Evolutionary conservation across 64 coral and sea anemone genomes (phyloP), one percentile per base, ranked within the genome.

Genomic region (Orbicella faveolata): DNA sequence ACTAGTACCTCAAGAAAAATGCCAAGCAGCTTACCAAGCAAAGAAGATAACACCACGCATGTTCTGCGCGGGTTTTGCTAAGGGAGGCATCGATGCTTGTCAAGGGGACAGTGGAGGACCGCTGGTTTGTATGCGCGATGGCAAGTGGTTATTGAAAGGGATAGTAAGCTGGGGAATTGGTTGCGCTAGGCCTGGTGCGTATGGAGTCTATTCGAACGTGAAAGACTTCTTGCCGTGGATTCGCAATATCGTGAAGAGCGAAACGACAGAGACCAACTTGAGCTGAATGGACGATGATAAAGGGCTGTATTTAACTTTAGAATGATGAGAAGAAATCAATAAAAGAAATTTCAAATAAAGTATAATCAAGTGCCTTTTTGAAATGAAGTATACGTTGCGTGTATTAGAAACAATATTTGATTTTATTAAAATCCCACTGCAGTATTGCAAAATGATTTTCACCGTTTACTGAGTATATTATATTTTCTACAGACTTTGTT

Each of bases 91-190:
- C 30, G 91, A 93, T 74, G 91, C 91, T 61, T 93, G 91, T 80
- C 91, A 93, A 61, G 91, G 91, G 34, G 91, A 93, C 69, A 93
- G 91, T 23, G 91, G 91, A 21, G 91, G 91, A 41, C 91, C 91
- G 34, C 68, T 93, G 35, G 91, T 93, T 16, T 93, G 91, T 52
- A 86, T 80, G 64, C 82, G 75, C 36, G 69, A 70, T n/a, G 85
- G 66, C 69, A 75, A 55, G 36, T 93, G 91, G 91, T 61, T 88
- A 53, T 65, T 88, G n/a, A 93, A 93, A 83, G 91, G 91, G 3
- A 87, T 93, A 23, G 86, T 93, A 34, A 93, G 91, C 53, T 93
- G 91, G 91, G 91, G 91, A 70, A 53, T 93, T 5, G 86, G 91
- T 11, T 93, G 91, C 34, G 91, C 77, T 30, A 86, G 70, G 15